Evolutionary conservation across 1,140 invertebrate genomes (phyloP).

Genomic region (Cotesia chilonis): DNA sequence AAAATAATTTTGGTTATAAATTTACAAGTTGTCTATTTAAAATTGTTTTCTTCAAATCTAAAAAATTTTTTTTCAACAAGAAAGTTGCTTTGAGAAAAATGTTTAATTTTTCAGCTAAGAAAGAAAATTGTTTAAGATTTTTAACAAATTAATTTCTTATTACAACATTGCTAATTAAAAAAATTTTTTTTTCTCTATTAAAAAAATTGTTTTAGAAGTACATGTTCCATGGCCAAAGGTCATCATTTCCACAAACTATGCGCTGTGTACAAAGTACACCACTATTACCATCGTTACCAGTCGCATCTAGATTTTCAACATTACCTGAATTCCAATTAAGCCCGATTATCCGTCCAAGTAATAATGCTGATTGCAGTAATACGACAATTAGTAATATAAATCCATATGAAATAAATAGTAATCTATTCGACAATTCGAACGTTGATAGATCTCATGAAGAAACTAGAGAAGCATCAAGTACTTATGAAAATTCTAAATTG

Average conservation of each 20-base stretch:
- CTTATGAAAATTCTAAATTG: conserved; percentile 22
- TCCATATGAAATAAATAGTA: conserved; percentile 17
- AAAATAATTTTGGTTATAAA: too few relatives aligned
- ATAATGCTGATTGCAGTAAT: conserved; percentile 41
- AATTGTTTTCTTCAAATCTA: too few relatives aligned
- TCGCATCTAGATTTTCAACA: conserved; percentile 54
- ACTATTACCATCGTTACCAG: conserved; percentile 54
- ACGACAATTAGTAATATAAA: conserved; percentile 32
- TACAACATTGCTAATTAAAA: too few relatives aligned
- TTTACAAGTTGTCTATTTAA: too few relatives aligned
- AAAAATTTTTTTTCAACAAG: too few relatives aligned
- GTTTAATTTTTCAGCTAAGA: too few relatives aligned
- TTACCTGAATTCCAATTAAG: conserved; percentile 62
- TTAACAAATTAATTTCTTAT: too few relatives aligned
- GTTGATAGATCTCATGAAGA: background rate
- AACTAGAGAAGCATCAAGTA: conserved; percentile 17
- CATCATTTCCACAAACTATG: conserved; percentile 44
- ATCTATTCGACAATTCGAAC: conserved; percentile 1
- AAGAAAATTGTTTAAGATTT: too few relatives aligned
- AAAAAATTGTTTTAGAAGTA: conserved; percentile 52
- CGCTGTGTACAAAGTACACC: conserved; percentile 62
- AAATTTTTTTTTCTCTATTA: background rate
- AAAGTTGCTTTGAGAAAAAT: too few relatives aligned
- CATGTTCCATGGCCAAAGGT: conserved; percentile 53
- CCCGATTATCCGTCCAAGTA: conserved; percentile 58